phyloP scores from a whole-genome alignment of 2,888 invertebrate genomes.

The Cylloceria caligata region DNA sequence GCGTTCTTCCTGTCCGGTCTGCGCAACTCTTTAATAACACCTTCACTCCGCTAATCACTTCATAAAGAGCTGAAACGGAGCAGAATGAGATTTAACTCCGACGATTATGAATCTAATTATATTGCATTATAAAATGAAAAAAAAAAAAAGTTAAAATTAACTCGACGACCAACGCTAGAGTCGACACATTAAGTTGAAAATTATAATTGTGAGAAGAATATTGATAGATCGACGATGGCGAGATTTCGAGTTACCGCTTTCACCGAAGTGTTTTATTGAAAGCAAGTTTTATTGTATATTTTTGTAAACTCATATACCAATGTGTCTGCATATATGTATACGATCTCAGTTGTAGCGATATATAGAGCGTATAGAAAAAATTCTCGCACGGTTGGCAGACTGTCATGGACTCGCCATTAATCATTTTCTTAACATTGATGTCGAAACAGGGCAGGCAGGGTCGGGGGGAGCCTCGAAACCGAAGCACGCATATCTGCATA shows the following conservation, averaged over 20 bases:
- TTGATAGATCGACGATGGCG: background rate
- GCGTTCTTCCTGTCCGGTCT: constrained; percentile 52
- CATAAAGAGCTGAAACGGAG: constrained; percentile 46
- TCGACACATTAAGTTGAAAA: background rate
- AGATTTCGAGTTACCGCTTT: background rate
- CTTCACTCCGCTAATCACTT: constrained; percentile 49
- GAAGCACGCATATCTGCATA: constrained; percentile 59
- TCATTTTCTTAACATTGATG: constrained; percentile 61
- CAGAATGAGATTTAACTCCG: constrained; percentile 33
- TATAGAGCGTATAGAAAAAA: constrained; percentile 27
- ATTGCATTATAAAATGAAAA: background rate
- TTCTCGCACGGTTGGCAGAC: constrained; percentile 46
- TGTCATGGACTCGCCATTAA: constrained; percentile 61
- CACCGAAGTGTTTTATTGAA: background rate
- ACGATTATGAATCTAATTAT: constrained; percentile 35
- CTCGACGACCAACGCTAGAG: background rate
- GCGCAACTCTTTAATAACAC: constrained; percentile 44
- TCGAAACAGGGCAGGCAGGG: constrained; percentile 41
- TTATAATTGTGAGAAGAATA: background rate
- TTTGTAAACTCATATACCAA: constrained; percentile 3
- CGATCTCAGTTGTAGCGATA: constrained; percentile 27
- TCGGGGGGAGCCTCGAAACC: constrained; percentile 21
- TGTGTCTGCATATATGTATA: constrained; percentile 33
- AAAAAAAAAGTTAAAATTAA: background rate
- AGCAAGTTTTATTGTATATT: constrained; percentile 1